Conservation (phyloP, 2,113 vertebrate species). For the Tor tambroides region DNA sequence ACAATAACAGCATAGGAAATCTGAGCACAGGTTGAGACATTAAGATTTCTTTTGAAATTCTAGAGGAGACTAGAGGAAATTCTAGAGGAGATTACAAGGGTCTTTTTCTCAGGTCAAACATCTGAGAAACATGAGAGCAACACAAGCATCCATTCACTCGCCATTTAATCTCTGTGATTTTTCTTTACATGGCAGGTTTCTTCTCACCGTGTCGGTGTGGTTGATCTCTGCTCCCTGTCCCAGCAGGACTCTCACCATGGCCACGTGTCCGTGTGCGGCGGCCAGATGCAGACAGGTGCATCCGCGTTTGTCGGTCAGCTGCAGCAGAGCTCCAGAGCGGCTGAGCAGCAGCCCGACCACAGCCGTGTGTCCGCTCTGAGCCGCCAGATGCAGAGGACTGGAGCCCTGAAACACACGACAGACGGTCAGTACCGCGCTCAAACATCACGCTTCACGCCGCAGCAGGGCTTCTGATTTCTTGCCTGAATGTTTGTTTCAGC, state of each 20-base stretch:
- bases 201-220: constrained; percentile 65
- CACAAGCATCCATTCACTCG: too few species aligned
- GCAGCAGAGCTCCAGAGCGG: constrained; percentile 65
- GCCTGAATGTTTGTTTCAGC: constrained; percentile 64
- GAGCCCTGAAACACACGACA: constrained; percentile 55
- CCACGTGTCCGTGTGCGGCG: constrained; percentile 60
- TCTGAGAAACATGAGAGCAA: too few species aligned
- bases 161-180: too few species aligned
- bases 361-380: constrained; percentile 66
- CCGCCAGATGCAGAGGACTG: constrained; percentile 67
- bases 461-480: constrained; percentile 2
- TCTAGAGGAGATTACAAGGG: not conserved
- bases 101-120: not conserved
- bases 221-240: constrained; percentile 67
- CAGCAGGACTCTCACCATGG: constrained; percentile 62
- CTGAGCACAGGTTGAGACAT: not conserved
- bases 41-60: not conserved
- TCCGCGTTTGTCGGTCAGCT: constrained; percentile 65
- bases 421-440: too few species aligned
- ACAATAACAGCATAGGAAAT: not conserved
- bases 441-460: not conserved
- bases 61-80: too few species aligned
- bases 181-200: too few species aligned
- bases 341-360: constrained; percentile 69
- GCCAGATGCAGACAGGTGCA: constrained; percentile 66